Percentiles rank a stretch among this genome's conserved stretches.
These are phyloP conservation scores for Coregonus suidteri DNA, from an alignment of 2,797 vertebrate species.

Conservation along the genomic window DNA sequence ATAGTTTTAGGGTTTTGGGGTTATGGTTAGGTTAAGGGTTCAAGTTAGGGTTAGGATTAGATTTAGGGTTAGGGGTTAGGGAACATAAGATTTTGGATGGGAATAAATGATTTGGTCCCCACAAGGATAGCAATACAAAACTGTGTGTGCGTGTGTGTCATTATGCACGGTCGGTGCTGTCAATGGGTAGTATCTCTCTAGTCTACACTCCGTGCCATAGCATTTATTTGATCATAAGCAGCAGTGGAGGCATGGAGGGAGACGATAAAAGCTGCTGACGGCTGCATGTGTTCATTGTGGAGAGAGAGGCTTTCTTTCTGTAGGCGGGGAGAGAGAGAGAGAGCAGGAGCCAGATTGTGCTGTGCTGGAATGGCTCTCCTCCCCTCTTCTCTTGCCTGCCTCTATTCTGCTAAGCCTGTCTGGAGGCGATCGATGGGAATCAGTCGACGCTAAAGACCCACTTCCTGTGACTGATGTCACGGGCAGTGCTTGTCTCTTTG, in stretches of 20 bases:
- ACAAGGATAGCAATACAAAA: no score
- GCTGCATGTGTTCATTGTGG: slow-evolving; percentile 70
- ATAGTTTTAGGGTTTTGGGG: no score
- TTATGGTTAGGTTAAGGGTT: no score
- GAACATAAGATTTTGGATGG: no score
- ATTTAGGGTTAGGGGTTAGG: no score
- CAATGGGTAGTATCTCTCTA: slow-evolving; percentile 79
- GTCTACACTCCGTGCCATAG: slow-evolving; percentile 34
- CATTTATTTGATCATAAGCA: slow-evolving; percentile 82
- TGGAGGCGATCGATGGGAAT: slow-evolving; percentile 84
- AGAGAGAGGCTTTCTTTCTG: slow-evolving; percentile 53
- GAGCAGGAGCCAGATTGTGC: slow-evolving; percentile 64
- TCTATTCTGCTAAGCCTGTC: slow-evolving; percentile 78
- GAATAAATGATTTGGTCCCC: no score
- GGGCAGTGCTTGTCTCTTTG: slow-evolving; percentile 70
- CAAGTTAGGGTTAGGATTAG: no score
- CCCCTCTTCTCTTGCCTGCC: not conserved
- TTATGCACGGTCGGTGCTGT: slow-evolving; percentile 76
- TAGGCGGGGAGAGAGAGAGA: slow-evolving; percentile 69
- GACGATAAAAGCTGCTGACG: slow-evolving; percentile 75
- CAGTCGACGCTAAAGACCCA: slow-evolving; percentile 82
- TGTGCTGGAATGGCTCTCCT: slow-evolving; percentile 77
- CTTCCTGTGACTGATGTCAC: slow-evolving; percentile 81
- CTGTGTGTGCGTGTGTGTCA: not conserved
- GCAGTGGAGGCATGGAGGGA: slow-evolving; percentile 27